Base-by-base conservation (phyloP, 2,888 invertebrate species). In the Hesperia comma region DNA sequence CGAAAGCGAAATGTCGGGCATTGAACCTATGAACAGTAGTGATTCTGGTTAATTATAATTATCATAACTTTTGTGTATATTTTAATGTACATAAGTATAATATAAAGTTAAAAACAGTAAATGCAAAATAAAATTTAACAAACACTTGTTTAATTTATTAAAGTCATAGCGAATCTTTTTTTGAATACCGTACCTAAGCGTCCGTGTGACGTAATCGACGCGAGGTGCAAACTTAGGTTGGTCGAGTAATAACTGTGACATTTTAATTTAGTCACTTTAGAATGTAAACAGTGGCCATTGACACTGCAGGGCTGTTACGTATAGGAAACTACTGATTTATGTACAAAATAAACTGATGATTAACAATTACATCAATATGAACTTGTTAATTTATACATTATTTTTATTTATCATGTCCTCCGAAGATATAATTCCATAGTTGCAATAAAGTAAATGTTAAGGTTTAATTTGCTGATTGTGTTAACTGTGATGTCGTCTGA, bases 401-500 rank as follows among this genome's bases (percentile, higher is more conserved):
- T 4, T 64, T 43, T 40, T 61, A 51, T 51, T 40, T 53, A 66
- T 54, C 33, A 41, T 33, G 19, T 60, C 61, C 46, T 67, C 64
- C 63, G 62, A 60, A 61, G 6, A 53, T 40, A 33, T 55, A 56
- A 73, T 76, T 74, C 70, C 72, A 71, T 72, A 70, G 70, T 68
- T 72, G 55, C 69, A 71, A 75, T 74, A 72, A 75, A 71, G 71
- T 75, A 72, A 77, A 61, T 49, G 41, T 63, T 56, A 68, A 58
- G 64, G 56, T 69, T 68, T 73, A 69, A 71, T 88, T 86, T 84
- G 84, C 85, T 77, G 82, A 84, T 86, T 82, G 80, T 84, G 79
- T 85, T 82, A 86, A 85, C 91, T 91, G 92, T 91, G 92, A 91
- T 91, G 90, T 86, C 79, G 80, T 85, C 82, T 85, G 87, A 87